These are phyloP conservation scores for Nephrotoma appendiculata DNA, from an alignment of 2,888 invertebrate genomes.

Conservation along the genomic window DNA sequence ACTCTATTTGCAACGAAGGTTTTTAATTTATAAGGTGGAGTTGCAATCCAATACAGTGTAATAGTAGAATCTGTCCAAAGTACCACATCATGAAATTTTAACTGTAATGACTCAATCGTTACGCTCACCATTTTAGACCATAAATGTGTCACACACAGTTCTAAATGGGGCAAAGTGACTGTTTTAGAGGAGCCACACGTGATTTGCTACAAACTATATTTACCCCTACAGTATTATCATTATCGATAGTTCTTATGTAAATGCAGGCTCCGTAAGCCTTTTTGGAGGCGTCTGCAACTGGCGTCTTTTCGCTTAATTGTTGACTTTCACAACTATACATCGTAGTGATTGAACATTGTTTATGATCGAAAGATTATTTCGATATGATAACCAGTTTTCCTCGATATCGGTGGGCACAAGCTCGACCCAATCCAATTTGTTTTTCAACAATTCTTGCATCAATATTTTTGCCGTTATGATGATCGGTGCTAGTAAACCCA, in stretches of 20 bases:
- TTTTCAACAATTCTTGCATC: background rate
- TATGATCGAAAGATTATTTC: too few relatives aligned
- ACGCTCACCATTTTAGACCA: background rate
- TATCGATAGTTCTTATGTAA: background rate
- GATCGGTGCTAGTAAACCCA: background rate
- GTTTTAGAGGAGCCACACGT: background rate
- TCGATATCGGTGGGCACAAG: background rate
- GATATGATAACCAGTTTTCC: too few relatives aligned
- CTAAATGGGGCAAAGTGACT: background rate
- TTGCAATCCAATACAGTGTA: too few relatives aligned
- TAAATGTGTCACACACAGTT: background rate
- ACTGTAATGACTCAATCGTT: background rate
- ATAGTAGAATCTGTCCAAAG: too few relatives aligned
- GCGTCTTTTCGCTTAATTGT: too few relatives aligned
- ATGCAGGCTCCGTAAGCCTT: background rate
- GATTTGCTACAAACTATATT: background rate
- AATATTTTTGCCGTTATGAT: background rate
- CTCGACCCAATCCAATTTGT: background rate
- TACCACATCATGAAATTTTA: too few relatives aligned
- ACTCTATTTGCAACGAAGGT: too few relatives aligned
- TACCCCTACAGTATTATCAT: background rate
- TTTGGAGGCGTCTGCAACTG: background rate
- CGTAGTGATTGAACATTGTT: too few relatives aligned
- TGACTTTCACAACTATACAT: too few relatives aligned
- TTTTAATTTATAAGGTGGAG: too few relatives aligned